Base-by-base conservation (phyloP, 2,797 vertebrate genomes). In the Micrastur ruficollis region DNA sequence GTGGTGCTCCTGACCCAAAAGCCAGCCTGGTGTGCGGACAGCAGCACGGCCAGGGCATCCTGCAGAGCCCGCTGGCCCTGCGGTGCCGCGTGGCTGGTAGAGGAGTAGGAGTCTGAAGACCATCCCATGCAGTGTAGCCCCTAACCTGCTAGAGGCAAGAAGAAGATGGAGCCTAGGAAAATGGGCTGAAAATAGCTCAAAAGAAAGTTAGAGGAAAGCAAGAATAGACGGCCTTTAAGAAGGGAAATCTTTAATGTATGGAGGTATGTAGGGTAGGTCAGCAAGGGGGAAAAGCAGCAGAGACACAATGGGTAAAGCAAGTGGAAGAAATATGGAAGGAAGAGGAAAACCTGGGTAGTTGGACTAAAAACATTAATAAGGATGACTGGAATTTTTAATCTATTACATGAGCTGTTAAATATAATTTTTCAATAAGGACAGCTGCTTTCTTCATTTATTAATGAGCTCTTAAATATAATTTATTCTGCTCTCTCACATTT, bases 341-440 rank as follows among this genome's bases (percentile, higher is more conserved):
- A 63, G 22, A 86, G 27, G 14, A 67, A 53, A 87, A 92, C 22
- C 11, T 68, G 26, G 5, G 9, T 68, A 40, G 56, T 40, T 59
- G 15, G 31, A 90, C 59, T 55, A 32, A 81, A 90, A 73, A 13
- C 23, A 25, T 81, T 68, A 63, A 61, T 63, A 85, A 78, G 13
- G 40, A 55, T 68, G 12, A 34, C 4, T 94, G 46, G 59, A 66
- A 66, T 63, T 75, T 58, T 88, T 56, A 44, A 55, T 81, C 42
- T 83, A 53, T 90, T 83, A 58, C 34, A 40, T 42, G 68, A 75
- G 36, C 19, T 49, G 27, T 78, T 89, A 94, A 93, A 75, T 86
- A 83, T 4, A 4, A 80, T 53, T 88, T 95, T 92, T 92, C 78
- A 89, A 36, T 86, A 72, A 87, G 27, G 36, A 67, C 42, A 73